Conservation (phyloP, 1,140 invertebrate genomes). For the Tyrophagus putrescentiae region DNA sequence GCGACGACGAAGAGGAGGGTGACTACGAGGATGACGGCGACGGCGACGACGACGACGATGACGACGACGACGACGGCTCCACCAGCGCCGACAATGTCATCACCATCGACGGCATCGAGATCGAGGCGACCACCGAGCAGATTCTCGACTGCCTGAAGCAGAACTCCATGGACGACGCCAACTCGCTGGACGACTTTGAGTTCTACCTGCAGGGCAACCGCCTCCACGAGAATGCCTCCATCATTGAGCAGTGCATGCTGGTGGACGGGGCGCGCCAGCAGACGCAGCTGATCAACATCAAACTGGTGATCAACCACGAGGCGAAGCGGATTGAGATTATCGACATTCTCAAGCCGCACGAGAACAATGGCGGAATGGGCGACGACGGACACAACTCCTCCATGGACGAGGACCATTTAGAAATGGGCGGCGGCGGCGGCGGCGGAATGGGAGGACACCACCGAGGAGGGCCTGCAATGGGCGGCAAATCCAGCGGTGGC, state of each 20-base stretch:
- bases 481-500: no score
- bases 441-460: no score
- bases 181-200: constrained; percentile 22
- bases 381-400: no score
- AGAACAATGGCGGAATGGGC: constrained; percentile 8
- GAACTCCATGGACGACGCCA: constrained; percentile 4
- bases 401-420: no score
- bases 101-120: constrained; percentile 22
- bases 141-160: constrained; percentile 15
- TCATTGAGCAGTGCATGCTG: constrained; percentile 25
- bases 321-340: constrained; percentile 23
- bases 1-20: no score
- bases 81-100: constrained; percentile 20
- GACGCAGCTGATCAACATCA: constrained; percentile 24
- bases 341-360: constrained; percentile 25
- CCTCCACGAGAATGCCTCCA: constrained; percentile 18
- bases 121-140: constrained; percentile 18
- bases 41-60: no score
- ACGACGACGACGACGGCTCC: constrained; percentile 25
- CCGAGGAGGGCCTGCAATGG: no score
- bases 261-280: constrained; percentile 24
- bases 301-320: constrained; percentile 21
- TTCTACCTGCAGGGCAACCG: constrained; percentile 24
- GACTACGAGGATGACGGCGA: no score
- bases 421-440: no score